Evolutionary conservation across 53 echinoderm and acorn worm species (phyloP), one percentile per base, ranked within the genome.

Genomic region (Temnopleurus reevesii): DNA sequence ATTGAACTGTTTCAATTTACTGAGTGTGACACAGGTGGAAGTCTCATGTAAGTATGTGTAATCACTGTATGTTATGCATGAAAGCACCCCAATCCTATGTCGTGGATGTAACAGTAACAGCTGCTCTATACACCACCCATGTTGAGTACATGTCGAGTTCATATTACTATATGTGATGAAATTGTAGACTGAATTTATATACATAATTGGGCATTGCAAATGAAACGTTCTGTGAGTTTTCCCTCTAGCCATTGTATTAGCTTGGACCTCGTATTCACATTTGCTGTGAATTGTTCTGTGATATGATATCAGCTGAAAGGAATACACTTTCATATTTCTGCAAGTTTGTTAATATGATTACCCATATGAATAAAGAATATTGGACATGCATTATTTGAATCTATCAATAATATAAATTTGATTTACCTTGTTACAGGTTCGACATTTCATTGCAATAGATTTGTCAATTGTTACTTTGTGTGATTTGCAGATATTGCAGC

Each of bases 371-470:
- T 34, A 18, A 31, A 34, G 29, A 33, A 63, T 63, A 63, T 63
- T 63, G 63, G 63, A 63, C 63, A 63, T 63, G 63, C 63, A 63
- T 63, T 63, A 63, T 63, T n/a, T 63, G 63, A 63, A 63, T 63
- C 4, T 63, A n/a, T n/a, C n/a, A 77, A 77, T 77, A 77, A 77
- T 77, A 77, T 18, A 45, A 45, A 77, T 77, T 77, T 77, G 77
- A 45, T 43, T 77, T 77, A 77, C 44, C n/a, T 77, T 29, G 45
- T 45, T 77, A 23, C 77, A 45, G 77, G 45, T 77, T 77, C 10
- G 77, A 77, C 77, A 77, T 77, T 77, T 77, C 77, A 77, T 45
- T 77, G 77, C 77, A 77, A 77, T 77, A 77, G 77, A 77, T 77
- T 77, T 77, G 77, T 77, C 77, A 45, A 45, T 77, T 77, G 45